Evolutionary conservation across 2,113 vertebrate species (phyloP), one percentile per base, ranked within the genome.

Genomic region (Opisthocomus hoazin): DNA sequence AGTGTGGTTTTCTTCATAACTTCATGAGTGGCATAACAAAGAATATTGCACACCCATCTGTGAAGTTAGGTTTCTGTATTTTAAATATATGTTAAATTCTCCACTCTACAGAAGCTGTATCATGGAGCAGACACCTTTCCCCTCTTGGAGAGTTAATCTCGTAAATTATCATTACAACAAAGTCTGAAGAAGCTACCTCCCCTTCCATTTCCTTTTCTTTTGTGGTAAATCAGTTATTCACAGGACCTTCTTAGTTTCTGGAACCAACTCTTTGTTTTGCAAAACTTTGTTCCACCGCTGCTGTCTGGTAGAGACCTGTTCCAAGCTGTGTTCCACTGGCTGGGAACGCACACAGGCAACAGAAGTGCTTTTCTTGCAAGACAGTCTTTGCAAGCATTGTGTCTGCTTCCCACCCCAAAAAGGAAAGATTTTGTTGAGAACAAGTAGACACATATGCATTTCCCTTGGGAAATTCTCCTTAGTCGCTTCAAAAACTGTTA

Each of bases 261-360:
- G 90, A 93, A 84, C 43, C 27, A 90, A 21, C 37, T 85, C 51
- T 80, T 84, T 90, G 84, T 94, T 97, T 98, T 95, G 89, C 51
- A 93, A 61, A 92, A 37, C 26, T 30, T 29, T 5, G 19, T 83
- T 89, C 93, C 83, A 92, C 48, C 82, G 91, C 19, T 65, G 56
- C 45, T 87, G 68, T 96, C 95, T 91, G 83, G 80, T 53, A 94
- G 81, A 92, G 83, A 96, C 84, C 92, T 83, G 92, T 83, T 96
- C 45, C 74, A 75, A 84, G 82, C 77, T 43, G 50, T 80, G 75
- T 91, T 95, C 81, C 84, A 69, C 71, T 2, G 8, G 41, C 87
- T 97, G 87, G 96, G 88, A 96, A 94, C 66, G 56, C 0, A 36
- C 88, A 76, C 45, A 75, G 90, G 84, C 84, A 91, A 69, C 84